Base-by-base conservation (phyloP, 2,888 invertebrate genomes). In the Synanthedon tipuliformis region DNA sequence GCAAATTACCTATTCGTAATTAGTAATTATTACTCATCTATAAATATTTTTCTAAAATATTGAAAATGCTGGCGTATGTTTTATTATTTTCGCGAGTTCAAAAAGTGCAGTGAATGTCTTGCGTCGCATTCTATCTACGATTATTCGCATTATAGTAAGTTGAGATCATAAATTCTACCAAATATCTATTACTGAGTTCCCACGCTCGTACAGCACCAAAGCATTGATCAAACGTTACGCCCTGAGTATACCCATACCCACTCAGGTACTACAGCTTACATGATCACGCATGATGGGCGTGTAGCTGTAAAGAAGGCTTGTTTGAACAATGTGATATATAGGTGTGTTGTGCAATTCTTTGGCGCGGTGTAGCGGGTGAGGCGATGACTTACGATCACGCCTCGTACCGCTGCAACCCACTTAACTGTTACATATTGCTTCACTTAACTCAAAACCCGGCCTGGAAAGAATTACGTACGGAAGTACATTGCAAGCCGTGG, bases 391-490 rank as follows among this genome's bases (percentile, higher is more conserved):
- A 80, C 73, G 71, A 66, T 66, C 69, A 69, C 69, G 66, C 58
- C 54, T 15, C 15, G 34, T n/a, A 63, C 64, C 63, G 71, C 74
- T 75, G 74, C 66, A 74, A 71, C 72, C 68, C 75, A 78, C 77
- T 80, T 79, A 78, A 75, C 71, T 65, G 72, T 76, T 78, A 78
- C 75, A 70, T 75, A 80, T 78, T 73, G 76, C 78, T 71, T 73
- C 71, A 75, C 78, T 78, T 79, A 80, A 78, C 75, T 80, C 71
- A 73, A 74, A 80, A 72, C 69, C 66, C 66, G 66, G 70, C 64
- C 64, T 61, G 58, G 61, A 65, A 78, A 78, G 75, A 74, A 76
- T 73, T 73, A 71, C 71, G 61, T 58, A 62, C 66, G 73, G 71
- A 75, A 73, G 69, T 71, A 61, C 59, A 63, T 61, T 57, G 59